Percentiles rank a stretch among this genome's conserved stretches.
phyloP scores from a whole-genome alignment of 1,140 invertebrate species.

The Ips typographus region DNA sequence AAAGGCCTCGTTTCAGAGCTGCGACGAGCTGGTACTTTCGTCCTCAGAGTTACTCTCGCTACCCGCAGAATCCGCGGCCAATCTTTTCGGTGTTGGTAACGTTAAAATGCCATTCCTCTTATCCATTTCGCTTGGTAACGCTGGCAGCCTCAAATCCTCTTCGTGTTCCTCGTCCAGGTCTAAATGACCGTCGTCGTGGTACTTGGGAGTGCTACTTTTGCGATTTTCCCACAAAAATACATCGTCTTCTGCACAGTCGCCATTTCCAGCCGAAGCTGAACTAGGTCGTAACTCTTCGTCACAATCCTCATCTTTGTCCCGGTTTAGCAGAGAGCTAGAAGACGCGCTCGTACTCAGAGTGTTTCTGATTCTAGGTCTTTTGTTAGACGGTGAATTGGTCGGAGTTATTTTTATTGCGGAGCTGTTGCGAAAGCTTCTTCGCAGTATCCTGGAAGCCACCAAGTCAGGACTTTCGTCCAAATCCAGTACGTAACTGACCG shows the following conservation, averaged over 20 bases:
- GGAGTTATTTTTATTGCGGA: constrained; percentile 49
- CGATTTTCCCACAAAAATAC: constrained; percentile 36
- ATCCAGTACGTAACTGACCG: constrained; percentile 80
- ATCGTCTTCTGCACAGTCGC: constrained; percentile 38
- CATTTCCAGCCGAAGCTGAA: constrained; percentile 40
- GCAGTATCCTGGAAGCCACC: constrained; percentile 60
- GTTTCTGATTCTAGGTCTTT: constrained; percentile 50
- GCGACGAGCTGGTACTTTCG: constrained; percentile 54
- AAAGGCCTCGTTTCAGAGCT: constrained; percentile 47
- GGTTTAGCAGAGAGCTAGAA: constrained; percentile 47
- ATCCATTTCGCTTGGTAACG: constrained; percentile 49
- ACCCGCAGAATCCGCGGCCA: constrained; percentile 63
- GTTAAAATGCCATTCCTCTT: constrained; percentile 39
- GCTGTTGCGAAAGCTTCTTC: constrained; percentile 53
- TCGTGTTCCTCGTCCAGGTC: constrained; percentile 45
- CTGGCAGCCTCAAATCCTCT: constrained; percentile 44
- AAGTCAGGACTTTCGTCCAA: constrained; percentile 72
- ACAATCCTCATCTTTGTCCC: constrained; percentile 36
- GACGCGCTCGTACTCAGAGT: constrained; percentile 59
- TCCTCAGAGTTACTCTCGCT: constrained; percentile 59
- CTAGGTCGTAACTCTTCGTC: constrained; percentile 29
- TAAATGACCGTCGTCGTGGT: constrained; percentile 37
- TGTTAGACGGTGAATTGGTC: constrained; percentile 57
- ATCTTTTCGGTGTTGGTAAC: constrained; percentile 57
- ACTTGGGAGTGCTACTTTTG: constrained; percentile 1